phyloP scores from a whole-genome alignment of 2,888 invertebrate genomes.

The Marasmarcha lunaedactyla region DNA sequence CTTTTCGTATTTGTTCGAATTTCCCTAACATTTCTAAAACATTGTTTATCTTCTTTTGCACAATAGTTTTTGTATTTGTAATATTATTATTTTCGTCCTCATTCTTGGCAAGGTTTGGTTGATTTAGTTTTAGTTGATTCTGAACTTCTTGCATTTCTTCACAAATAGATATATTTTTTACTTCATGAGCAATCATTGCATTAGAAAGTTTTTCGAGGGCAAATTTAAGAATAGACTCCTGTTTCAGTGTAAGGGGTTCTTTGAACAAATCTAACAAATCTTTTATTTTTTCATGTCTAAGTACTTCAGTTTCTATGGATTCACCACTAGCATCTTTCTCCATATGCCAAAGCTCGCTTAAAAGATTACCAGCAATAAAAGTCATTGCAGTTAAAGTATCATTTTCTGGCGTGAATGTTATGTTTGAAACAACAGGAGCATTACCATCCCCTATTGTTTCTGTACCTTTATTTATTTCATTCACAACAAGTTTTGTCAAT shows the following conservation, averaged over 20 bases:
- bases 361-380: slow-evolving; percentile 52
- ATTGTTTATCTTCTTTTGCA: slow-evolving; percentile 30
- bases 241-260: slow-evolving; percentile 47
- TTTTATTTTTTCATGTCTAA: slow-evolving; percentile 48
- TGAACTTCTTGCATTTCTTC: slow-evolving; percentile 27
- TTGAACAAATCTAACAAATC: slow-evolving; percentile 50
- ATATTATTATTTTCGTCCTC: not conserved
- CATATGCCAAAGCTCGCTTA: slow-evolving; percentile 57
- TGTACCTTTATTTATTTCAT: slow-evolving; percentile 39
- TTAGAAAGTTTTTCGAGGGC: slow-evolving; percentile 43
- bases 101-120: not conserved
- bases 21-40: slow-evolving; percentile 39
- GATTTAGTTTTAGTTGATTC: slow-evolving; percentile 10
- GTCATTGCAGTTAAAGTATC: slow-evolving; percentile 56
- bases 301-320: slow-evolving; percentile 35
- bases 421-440: slow-evolving; percentile 41
- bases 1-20: slow-evolving; percentile 35
- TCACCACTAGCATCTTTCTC: slow-evolving; percentile 38
- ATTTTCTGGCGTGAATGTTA: slow-evolving; percentile 56
- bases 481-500: slow-evolving; percentile 47
- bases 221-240: slow-evolving; percentile 46
- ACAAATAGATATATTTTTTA: slow-evolving; percentile 39
- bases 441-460: slow-evolving; percentile 43
- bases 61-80: slow-evolving; percentile 4
- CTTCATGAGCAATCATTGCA: slow-evolving; percentile 33